phyloP scores from a whole-genome alignment of 2,797 vertebrate genomes.

The Megalops cyprinoides region DNA sequence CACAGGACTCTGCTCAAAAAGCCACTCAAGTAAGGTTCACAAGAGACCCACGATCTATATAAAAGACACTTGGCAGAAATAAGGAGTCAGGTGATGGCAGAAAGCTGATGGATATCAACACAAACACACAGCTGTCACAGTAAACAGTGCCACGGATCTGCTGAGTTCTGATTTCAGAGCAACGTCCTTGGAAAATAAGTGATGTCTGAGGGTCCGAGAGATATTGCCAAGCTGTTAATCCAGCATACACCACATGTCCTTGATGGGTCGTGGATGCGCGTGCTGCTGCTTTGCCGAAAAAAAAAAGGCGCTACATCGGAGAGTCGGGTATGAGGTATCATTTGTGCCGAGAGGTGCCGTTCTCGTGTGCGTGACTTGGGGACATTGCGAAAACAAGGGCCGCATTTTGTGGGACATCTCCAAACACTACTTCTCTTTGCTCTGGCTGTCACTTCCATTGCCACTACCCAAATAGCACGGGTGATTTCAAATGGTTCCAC shows the following conservation, averaged over 20 bases:
- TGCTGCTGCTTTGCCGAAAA: background rate
- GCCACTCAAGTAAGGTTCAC: background rate
- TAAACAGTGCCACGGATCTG: conserved; percentile 17
- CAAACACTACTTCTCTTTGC: background rate
- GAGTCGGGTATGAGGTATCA: background rate
- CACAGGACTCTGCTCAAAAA: background rate
- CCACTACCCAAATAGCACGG: background rate
- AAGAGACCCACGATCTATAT: background rate
- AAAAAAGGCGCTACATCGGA: background rate
- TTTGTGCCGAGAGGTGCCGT: background rate
- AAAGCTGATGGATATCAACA: background rate
- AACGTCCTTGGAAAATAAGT: background rate
- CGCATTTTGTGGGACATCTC: background rate
- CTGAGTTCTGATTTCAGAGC: background rate
- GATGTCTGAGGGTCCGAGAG: background rate
- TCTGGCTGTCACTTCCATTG: background rate
- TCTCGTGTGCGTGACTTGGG: background rate
- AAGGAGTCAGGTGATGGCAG: background rate
- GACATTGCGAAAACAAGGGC: background rate
- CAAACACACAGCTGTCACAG: background rate
- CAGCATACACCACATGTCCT: background rate
- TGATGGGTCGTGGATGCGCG: background rate
- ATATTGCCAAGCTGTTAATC: background rate
- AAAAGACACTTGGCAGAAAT: conserved; percentile 1
- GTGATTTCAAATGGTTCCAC: background rate